Evolutionary conservation across 2,888 invertebrate genomes (phyloP).

Genomic region (Sipha maydis): DNA sequence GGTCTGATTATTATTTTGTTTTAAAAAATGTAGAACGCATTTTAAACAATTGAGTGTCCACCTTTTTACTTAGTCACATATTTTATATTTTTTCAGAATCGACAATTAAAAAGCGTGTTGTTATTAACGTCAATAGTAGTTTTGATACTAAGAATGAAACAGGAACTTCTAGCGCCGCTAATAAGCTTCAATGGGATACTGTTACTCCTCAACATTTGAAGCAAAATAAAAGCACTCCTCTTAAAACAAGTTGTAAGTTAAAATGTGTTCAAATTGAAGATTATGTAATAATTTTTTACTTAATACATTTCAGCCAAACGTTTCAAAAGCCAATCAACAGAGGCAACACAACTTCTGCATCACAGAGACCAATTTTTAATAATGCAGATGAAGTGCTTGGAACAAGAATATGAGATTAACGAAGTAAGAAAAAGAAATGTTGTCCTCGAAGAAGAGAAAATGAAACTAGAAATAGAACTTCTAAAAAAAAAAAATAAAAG

Average conservation of each 20-base stretch:
- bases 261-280: neutral
- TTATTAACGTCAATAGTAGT: too few relatives aligned
- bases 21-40: too few relatives aligned
- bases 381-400: conserved; percentile 9
- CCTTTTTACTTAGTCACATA: too few relatives aligned
- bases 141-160: too few relatives aligned
- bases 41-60: too few relatives aligned
- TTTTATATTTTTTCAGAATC: too few relatives aligned
- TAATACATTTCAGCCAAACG: conserved; percentile 1
- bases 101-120: too few relatives aligned
- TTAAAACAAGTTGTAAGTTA: neutral
- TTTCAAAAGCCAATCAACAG: neutral
- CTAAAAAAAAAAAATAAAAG: neutral
- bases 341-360: conserved; percentile 27
- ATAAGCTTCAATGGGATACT: too few relatives aligned
- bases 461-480: neutral
- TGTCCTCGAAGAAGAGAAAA: neutral
- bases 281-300: neutral
- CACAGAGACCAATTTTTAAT: neutral
- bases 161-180: too few relatives aligned
- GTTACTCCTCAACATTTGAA: neutral
- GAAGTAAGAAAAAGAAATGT: conserved; percentile 13
- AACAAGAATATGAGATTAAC: conserved; percentile 10
- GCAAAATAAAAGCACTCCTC: neutral
- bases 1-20: too few relatives aligned